A percentile compares a stretch with the other conserved stretches of the same genome.
Conservation (phyloP, 2,113 vertebrate genomes). For the Ciconia maguari region DNA sequence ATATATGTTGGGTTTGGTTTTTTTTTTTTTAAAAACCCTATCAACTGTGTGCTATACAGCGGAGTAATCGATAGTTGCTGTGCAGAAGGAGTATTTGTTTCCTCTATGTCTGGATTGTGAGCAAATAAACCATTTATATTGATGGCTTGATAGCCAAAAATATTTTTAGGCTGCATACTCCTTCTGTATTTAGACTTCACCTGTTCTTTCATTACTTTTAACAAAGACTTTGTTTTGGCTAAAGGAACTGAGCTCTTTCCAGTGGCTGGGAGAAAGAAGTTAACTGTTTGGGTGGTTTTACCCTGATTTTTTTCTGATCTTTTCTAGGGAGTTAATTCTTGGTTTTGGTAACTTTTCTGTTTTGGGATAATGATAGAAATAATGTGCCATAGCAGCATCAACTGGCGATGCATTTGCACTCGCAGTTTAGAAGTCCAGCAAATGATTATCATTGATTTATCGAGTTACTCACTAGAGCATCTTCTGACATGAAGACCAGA, state of each 20-base stretch:
- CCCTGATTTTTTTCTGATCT: neutral
- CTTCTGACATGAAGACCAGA: neutral
- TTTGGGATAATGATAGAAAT: neutral
- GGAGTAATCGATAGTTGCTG: neutral
- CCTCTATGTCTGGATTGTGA: neutral
- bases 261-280: neutral
- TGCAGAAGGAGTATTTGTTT: neutral
- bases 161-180: neutral
- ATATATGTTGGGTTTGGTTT: too few relatives aligned
- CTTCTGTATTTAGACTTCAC: constrained; percentile 35
- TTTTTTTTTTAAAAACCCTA: neutral
- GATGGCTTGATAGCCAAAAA: neutral
- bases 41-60: neutral
- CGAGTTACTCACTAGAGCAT: neutral
- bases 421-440: neutral
- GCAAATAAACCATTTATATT: neutral
- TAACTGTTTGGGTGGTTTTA: neutral
- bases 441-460: neutral
- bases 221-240: neutral
- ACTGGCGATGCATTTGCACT: rapidly evolving
- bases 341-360: neutral
- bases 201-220: constrained; percentile 24
- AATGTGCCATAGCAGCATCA: rapidly evolving
- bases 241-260: neutral
- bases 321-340: neutral